These are phyloP conservation scores for Denticeps clupeoides DNA, from an alignment of 2,797 vertebrate genomes.

Conservation along the genomic window DNA sequence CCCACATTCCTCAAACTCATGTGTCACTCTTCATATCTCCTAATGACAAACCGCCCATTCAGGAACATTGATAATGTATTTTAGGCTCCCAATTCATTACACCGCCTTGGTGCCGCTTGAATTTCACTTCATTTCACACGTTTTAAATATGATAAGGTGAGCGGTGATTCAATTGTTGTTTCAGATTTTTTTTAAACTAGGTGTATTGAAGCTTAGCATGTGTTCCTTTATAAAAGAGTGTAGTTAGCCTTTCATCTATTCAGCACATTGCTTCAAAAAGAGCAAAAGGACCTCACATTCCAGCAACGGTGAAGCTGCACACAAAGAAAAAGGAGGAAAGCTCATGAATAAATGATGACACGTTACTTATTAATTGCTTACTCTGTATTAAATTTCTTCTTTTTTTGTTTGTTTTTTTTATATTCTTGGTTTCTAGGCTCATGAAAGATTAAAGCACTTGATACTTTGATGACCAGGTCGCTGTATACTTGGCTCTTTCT, in stretches of 20 bases:
- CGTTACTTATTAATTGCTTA: constrained; percentile 34
- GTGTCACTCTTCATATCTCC: not conserved
- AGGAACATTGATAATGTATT: no score
- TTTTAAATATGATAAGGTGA: constrained; percentile 12
- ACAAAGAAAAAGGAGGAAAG: constrained; percentile 8
- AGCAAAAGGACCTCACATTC: constrained; percentile 6
- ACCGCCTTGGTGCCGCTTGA: not conserved
- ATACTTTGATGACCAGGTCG: constrained; percentile 21
- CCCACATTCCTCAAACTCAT: not conserved
- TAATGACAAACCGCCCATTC: no score
- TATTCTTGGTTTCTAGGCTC: constrained; percentile 15
- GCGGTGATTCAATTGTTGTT: no score
- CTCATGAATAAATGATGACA: constrained; percentile 30
- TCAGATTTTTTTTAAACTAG: no score
- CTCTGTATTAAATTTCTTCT: constrained; percentile 32
- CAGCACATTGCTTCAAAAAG: not conserved
- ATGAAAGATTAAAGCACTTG: constrained; percentile 32
- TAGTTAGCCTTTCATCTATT: not conserved
- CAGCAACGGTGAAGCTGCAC: constrained; percentile 14
- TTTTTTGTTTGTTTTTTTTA: constrained; percentile 13
- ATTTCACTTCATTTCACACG: constrained; percentile 14
- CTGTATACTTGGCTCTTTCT: no score
- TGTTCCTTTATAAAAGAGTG: not conserved
- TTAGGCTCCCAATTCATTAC: no score
- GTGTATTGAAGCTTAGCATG: not conserved